Base-by-base conservation (phyloP, 2,888 invertebrate genomes). In the Pandemis heparana region DNA sequence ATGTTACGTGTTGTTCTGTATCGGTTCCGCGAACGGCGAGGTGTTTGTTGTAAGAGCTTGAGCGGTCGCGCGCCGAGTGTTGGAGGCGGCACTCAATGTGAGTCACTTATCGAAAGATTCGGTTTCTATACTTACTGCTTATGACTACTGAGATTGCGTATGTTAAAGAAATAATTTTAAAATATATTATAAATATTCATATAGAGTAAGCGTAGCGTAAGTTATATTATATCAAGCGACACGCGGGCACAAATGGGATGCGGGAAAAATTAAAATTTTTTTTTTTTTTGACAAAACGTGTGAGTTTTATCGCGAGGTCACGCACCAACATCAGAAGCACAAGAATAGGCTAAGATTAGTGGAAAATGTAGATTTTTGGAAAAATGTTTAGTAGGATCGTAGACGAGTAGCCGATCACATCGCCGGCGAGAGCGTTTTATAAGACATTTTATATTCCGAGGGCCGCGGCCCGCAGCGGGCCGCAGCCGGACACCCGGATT, bases 341-440 rank as follows among this genome's bases (percentile, higher is more conserved):
- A 91, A 89, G 89, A 79, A 74, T 87, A 90, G 85, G 75, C 76
- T 91, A 92, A 89, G 89, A 83, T 85, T 89, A 90, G 88, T 86
- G 86, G 88, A 88, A 89, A 86, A 83, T 83, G 89, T 93, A 94
- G 94, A 89, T 90, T 94, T 94, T 94, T 94, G 92, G 94, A 94
- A 86, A 92, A 88, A 92, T 94, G 92, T 94, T 94, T 92, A 91
- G 88, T 91, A 92, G 90, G 85, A 85, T 84, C 77, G 83, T 88
- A 88, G 85, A 79, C 79, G 81, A 81, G 82, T 79, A 80, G 82
- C 75, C 77, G 74, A 85, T 85, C 85, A 85, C 87, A 89, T 87
- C 88, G 78, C 78, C 79, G 89, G 92, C 89, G 91, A 90, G 90
- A 88, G 75, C 80, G 89, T 89, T 90, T 90, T 77, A 88, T 87